Evolutionary conservation across 2,797 vertebrate species (phyloP), one percentile per base, ranked within the genome.

Genomic region (Loris lydekkerianus): DNA sequence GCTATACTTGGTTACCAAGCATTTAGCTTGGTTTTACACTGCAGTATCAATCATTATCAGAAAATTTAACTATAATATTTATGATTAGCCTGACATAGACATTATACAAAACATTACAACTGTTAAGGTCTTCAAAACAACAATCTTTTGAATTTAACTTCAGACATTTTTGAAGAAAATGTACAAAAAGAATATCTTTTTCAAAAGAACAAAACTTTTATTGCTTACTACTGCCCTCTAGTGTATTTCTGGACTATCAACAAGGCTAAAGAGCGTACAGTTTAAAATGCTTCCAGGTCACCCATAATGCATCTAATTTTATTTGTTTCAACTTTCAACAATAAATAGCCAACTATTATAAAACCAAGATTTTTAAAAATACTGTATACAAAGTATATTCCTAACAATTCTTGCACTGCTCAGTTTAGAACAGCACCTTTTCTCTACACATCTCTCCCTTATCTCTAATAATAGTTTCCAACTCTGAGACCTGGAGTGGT

Each of bases 151-250:
- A 92, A 93, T 88, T 96, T 89, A 97, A 90, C 56, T 63, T 94
- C 46, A 88, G n/a, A 90, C 3, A 85, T 92, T 21, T 65, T 82
- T 29, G 0, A 1, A 46, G 2, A n/a, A 40, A 63, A 69, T 10
- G 9, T 25, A 23, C 0, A 13, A 86, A 97, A 94, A 73, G 86
- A 37, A 0, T 0, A 1, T 4, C 65, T 7, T 82, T 83, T 82
- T 88, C 77, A 93, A 82, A 91, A 93, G 78, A 21, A 58, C 40
- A 72, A 91, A 93, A 80, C 78, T 98, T 98, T 96, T 96, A 96
- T 95, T 98, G 97, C 98, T 94, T 96, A 97, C 94, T 97, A 98
- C 97, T 98, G 98, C 98, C 98, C 98, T 98, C 98, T 98, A 98
- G 98, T 10, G 98, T 98, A 97, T 58, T 49, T 76, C 46, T 72